phyloP scores from a whole-genome alignment of 1,140 invertebrate genomes.

The Drosophila sucinea region DNA sequence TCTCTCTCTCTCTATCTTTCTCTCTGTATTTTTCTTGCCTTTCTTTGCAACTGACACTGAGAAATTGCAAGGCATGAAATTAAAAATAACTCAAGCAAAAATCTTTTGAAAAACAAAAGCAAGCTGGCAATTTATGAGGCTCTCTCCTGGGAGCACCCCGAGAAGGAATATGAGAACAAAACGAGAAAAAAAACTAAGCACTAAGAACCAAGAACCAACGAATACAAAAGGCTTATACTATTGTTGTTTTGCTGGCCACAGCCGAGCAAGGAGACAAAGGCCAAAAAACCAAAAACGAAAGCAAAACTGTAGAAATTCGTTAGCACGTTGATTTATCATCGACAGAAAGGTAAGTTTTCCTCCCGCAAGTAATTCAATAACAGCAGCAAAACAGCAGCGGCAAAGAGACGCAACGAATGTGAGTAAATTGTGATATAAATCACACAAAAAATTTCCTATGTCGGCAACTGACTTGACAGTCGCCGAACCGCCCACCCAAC shows the following conservation, averaged over 20 bases:
- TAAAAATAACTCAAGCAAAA: slow-evolving; percentile 81
- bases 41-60: slow-evolving; percentile 65
- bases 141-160: slow-evolving; percentile 13
- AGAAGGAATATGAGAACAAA: slow-evolving; percentile 9
- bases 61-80: slow-evolving; percentile 77
- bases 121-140: slow-evolving; percentile 71
- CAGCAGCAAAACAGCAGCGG: slow-evolving; percentile 32
- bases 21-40: slow-evolving; percentile 21
- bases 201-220: background rate
- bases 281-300: slow-evolving; percentile 46
- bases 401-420: slow-evolving; percentile 54
- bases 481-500: background rate
- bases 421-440: slow-evolving; percentile 79
- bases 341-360: slow-evolving; percentile 51
- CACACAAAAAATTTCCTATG: slow-evolving; percentile 59
- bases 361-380: slow-evolving; percentile 70
- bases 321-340: slow-evolving; percentile 76
- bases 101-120: slow-evolving; percentile 66
- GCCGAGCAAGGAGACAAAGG: slow-evolving; percentile 35
- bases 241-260: slow-evolving; percentile 26
- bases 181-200: background rate
- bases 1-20: slow-evolving; percentile 30
- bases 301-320: slow-evolving; percentile 51
- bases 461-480: slow-evolving; percentile 58
- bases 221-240: slow-evolving; percentile 69